Conservation (phyloP, 1,140 invertebrate species). For the Aleiodes sp. region DNA sequence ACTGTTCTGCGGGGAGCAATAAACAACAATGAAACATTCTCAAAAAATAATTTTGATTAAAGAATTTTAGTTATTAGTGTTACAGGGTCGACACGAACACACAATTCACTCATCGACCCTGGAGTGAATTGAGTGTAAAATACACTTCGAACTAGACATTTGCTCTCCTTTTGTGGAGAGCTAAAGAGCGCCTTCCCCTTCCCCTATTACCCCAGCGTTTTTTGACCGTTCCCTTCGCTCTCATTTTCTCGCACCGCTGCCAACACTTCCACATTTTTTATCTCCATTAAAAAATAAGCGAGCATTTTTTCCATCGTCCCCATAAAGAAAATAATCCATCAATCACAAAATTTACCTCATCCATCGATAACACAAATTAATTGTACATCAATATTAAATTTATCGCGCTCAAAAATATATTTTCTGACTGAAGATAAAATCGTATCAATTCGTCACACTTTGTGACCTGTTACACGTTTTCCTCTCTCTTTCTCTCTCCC, state of each 20-base stretch:
- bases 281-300: background rate
- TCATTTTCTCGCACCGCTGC: slow-evolving; percentile 33
- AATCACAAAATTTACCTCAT: too few species aligned
- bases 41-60: background rate
- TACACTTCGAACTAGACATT: slow-evolving; percentile 27
- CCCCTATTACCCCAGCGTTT: background rate
- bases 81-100: background rate
- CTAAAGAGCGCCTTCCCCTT: background rate
- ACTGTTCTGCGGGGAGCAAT: slow-evolving; percentile 36
- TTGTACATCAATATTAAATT: too few species aligned
- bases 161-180: slow-evolving; percentile 3
- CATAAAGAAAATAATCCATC: too few species aligned
- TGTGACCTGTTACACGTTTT: background rate
- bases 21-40: background rate
- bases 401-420: background rate
- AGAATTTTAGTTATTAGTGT: background rate
- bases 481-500: background rate
- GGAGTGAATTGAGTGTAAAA: background rate
- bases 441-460: background rate
- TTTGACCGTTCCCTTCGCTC: slow-evolving; percentile 31
- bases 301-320: too few species aligned
- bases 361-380: too few species aligned
- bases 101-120: slow-evolving; percentile 3
- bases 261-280: slow-evolving; percentile 23
- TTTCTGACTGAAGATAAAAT: background rate